These are phyloP conservation scores for Stylophora pistillata DNA, from an alignment of 64 coral and sea anemone species.

Conservation along the genomic window DNA sequence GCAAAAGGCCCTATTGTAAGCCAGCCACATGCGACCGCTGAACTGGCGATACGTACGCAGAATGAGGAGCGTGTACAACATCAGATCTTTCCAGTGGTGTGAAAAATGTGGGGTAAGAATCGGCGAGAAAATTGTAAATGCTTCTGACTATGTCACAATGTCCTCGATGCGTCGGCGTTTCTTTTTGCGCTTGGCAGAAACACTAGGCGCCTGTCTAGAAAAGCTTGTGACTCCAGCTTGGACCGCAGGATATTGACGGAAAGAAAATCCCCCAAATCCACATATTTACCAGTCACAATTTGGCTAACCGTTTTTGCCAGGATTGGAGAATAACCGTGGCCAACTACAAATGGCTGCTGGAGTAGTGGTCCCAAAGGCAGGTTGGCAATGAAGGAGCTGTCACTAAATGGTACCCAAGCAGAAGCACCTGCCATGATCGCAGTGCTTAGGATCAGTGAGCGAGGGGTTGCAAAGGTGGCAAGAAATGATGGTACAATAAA, in stretches of 20 bases:
- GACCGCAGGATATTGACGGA: slow-evolving; percentile 15
- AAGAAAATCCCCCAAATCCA: slow-evolving; percentile 47
- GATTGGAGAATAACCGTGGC: no score
- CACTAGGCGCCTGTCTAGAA: slow-evolving; percentile 38
- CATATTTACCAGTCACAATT: slow-evolving; percentile 43
- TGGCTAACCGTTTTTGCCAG: slow-evolving; percentile 23
- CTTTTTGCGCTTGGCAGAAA: slow-evolving; percentile 26
- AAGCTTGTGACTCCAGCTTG: slow-evolving; percentile 25
- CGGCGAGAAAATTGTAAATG: slow-evolving; percentile 36
- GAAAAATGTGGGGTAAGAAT: slow-evolving; percentile 20
- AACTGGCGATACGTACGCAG: slow-evolving; percentile 29
- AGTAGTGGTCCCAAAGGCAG: no score
- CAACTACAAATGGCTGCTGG: no score
- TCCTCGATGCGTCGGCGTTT: slow-evolving; percentile 9
- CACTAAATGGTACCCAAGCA: no score
- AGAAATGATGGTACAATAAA: no score
- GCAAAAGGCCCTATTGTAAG: slow-evolving; percentile 39
- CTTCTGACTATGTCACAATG: slow-evolving; percentile 30
- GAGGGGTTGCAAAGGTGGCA: no score
- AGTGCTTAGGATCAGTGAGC: no score
- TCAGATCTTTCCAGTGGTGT: slow-evolving; percentile 27
- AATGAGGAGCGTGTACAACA: slow-evolving; percentile 12
- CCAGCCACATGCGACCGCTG: slow-evolving; percentile 30
- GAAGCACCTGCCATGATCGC: no score
- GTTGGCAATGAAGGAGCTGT: no score